These are phyloP conservation scores for Geotrypetes seraphini DNA, from an alignment of 2,797 vertebrate species.

Conservation along the genomic window DNA sequence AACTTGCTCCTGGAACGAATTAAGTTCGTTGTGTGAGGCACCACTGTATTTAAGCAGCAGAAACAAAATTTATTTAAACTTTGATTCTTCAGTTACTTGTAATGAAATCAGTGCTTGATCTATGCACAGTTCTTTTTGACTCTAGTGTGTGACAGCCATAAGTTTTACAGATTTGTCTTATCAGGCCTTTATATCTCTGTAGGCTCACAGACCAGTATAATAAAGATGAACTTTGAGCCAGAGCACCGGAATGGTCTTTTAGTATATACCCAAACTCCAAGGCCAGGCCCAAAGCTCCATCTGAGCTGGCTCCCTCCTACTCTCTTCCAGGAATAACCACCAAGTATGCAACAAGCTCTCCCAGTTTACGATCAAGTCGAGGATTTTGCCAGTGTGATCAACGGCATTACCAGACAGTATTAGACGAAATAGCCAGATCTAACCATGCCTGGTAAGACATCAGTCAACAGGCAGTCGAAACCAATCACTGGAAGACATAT, in stretches of 20 bases:
- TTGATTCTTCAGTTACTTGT: too few relatives aligned
- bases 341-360: neutral
- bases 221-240: slow-evolving; percentile 39
- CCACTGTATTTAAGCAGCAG: too few relatives aligned
- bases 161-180: too few relatives aligned
- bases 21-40: too few relatives aligned
- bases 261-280: slow-evolving; percentile 38
- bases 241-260: slow-evolving; percentile 44
- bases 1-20: too few relatives aligned
- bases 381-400: slow-evolving; percentile 68
- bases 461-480: slow-evolving; percentile 78
- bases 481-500: too few relatives aligned
- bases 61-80: too few relatives aligned
- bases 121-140: too few relatives aligned
- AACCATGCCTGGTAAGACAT: slow-evolving; percentile 98
- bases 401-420: slow-evolving; percentile 99
- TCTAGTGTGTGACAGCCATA: too few relatives aligned
- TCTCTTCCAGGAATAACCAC: too few relatives aligned
- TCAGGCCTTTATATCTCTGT: neutral
- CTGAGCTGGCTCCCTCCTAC: neutral
- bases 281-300: slow-evolving; percentile 51
- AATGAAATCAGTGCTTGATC: too few relatives aligned
- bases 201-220: neutral
- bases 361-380: slow-evolving; percentile 19
- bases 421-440: slow-evolving; percentile 91